A percentile compares a stretch with the other conserved stretches of the same genome.
These are phyloP conservation scores for Cheilosia impressa DNA, from an alignment of 2,888 invertebrate species.

Conservation along the genomic window DNA sequence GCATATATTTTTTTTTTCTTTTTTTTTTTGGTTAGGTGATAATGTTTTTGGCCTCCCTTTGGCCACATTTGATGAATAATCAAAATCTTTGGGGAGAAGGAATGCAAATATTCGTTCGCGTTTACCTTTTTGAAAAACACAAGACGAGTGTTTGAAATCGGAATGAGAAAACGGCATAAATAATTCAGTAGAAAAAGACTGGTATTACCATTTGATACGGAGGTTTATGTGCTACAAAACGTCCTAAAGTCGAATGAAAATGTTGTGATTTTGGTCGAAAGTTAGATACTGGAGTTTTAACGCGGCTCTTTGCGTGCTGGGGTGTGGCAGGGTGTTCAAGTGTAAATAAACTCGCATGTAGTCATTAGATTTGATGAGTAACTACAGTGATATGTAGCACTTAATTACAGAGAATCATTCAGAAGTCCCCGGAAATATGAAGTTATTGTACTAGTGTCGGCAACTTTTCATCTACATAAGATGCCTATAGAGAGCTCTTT, in stretches of 20 bases:
- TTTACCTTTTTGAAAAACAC: neutral
- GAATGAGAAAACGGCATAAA: neutral
- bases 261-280: neutral
- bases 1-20: slow-evolving; percentile 5
- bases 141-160: neutral
- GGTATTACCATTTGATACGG: slow-evolving; percentile 14
- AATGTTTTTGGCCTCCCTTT: slow-evolving; percentile 51
- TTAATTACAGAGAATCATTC: too few relatives aligned
- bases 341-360: neutral
- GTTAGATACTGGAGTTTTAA: neutral
- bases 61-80: slow-evolving; percentile 66
- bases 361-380: too few relatives aligned
- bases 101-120: slow-evolving; percentile 14
- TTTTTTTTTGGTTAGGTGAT: slow-evolving; percentile 35
- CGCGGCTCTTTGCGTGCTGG: neutral
- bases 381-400: too few relatives aligned
- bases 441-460: too few relatives aligned
- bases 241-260: neutral
- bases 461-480: too few relatives aligned
- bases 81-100: slow-evolving; percentile 11
- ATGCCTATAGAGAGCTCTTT: too few relatives aligned
- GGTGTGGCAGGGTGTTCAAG: neutral
- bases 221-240: slow-evolving; percentile 6
- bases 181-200: neutral
- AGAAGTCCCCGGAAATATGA: too few relatives aligned